phyloP scores from a whole-genome alignment of 2,888 invertebrate genomes.

The Synanthedon myopaeformis region DNA sequence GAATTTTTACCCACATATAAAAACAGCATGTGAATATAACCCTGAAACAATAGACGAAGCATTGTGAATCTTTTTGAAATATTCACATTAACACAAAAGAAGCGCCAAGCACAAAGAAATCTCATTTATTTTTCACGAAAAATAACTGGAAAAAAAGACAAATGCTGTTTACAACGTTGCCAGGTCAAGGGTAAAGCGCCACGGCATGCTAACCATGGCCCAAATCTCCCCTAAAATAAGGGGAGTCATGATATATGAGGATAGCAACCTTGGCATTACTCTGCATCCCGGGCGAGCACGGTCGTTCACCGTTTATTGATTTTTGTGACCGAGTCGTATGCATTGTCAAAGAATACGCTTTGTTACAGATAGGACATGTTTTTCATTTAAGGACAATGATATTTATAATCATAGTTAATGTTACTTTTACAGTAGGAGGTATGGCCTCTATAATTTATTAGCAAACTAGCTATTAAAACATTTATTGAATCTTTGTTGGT shows the following conservation, averaged over 20 bases:
- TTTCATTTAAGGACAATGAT: not conserved
- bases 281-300: conserved; percentile 21
- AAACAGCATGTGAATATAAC: no score
- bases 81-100: no score
- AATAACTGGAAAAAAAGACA: not conserved
- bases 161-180: not conserved
- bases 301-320: conserved; percentile 32
- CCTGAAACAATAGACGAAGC: no score
- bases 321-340: conserved; percentile 15
- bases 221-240: not conserved
- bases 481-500: no score
- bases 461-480: no score
- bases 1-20: no score
- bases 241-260: conserved; percentile 4
- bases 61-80: no score
- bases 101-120: not conserved
- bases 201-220: not conserved
- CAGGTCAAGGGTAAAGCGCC: conserved; percentile 1
- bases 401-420: no score
- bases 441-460: no score
- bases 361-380: not conserved
- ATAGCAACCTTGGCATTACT: conserved; percentile 29
- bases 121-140: not conserved
- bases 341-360: conserved; percentile 5
- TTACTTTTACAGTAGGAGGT: no score